Evolutionary conservation across 2,797 vertebrate genomes (phyloP), one percentile per base, ranked within the genome.

Genomic region (Chanos chanos): DNA sequence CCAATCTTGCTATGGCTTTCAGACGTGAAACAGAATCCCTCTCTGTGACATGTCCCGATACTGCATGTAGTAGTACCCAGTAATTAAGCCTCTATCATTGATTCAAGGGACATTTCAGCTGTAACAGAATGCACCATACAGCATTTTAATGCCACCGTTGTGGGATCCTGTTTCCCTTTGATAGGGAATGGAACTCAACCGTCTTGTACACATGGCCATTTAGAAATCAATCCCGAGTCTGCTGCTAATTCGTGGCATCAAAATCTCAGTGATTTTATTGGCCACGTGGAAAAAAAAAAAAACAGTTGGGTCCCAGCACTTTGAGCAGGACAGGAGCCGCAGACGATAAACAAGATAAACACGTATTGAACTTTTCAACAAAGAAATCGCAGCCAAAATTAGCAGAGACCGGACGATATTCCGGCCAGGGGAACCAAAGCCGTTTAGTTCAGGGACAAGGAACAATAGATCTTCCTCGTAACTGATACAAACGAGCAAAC

Each of bases 141-240:
- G 77, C 49, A 60, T 83, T 79, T 85, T 76, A 83, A 81, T 77
- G 62, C 49, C 64, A 54, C 61, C 41, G n/a, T 13, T 6, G 27
- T 9, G 21, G 57, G 73, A 70, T 84, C 49, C 25, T 72, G 77
- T 89, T 87, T 82, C 85, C 50, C 79, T 74, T 74, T 76, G 79
- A 80, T 81, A 78, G 80, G 75, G 81, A 83, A 79, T 65, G 78
- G 77, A 77, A 80, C 83, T 81, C 81, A 82, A 73, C 73, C 77
- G 77, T 81, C 80, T 85, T 83, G 80, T 83, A 82, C 81, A 70
- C 66, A 9, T n/a, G 75, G 77, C 82, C 86, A 87, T 89, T 70
- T 87, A 88, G 81, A 85, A 85, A 90, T 89, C 86, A 88, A 89
- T 89, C 80, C 77, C 66, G 66, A 82, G 78, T 74, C 78, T 78